Evolutionary conservation across 2,113 vertebrate genomes (phyloP).

Genomic region (Trematocara zebra): DNA sequence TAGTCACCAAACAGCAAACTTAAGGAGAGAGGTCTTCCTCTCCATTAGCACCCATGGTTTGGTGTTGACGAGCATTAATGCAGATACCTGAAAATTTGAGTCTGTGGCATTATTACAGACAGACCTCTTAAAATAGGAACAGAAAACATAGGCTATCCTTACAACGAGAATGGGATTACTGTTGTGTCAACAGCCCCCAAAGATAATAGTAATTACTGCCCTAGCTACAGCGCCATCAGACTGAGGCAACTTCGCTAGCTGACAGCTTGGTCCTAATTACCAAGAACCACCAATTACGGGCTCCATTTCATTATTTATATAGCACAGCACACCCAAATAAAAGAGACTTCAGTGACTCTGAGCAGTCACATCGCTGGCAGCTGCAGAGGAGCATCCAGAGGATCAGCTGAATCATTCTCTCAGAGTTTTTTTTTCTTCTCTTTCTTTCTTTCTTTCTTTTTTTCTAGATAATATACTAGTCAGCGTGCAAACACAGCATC

Average conservation of each 20-base stretch:
- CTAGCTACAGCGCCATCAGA: constrained; percentile 54
- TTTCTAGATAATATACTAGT: constrained; percentile 12
- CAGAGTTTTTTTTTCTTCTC: neutral
- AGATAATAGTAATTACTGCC: constrained; percentile 74
- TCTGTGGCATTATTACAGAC: neutral
- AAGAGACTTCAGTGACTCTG: constrained; percentile 55
- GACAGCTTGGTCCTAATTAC: constrained; percentile 76
- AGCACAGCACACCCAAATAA: constrained; percentile 60
- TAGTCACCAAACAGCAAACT: constrained; percentile 44
- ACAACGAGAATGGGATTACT: constrained; percentile 56
- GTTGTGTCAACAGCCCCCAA: constrained; percentile 69
- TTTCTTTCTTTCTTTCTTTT: neutral
- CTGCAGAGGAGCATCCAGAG: constrained; percentile 36
- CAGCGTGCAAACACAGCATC: neutral
- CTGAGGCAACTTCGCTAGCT: constrained; percentile 64
- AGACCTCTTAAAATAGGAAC: constrained; percentile 14
- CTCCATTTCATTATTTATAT: constrained; percentile 74
- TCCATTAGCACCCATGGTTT: neutral
- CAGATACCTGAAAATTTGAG: constrained; percentile 21
- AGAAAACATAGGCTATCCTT: constrained; percentile 43
- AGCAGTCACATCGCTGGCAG: constrained; percentile 48
- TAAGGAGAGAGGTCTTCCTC: neutral
- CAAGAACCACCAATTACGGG: constrained; percentile 72
- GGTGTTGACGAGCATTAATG: neutral
- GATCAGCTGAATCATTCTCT: constrained; percentile 44